Percentiles rank a stretch among this genome's conserved stretches.
phyloP scores from a whole-genome alignment of 2,797 vertebrate species.

The Gadopsis bispinosus region DNA sequence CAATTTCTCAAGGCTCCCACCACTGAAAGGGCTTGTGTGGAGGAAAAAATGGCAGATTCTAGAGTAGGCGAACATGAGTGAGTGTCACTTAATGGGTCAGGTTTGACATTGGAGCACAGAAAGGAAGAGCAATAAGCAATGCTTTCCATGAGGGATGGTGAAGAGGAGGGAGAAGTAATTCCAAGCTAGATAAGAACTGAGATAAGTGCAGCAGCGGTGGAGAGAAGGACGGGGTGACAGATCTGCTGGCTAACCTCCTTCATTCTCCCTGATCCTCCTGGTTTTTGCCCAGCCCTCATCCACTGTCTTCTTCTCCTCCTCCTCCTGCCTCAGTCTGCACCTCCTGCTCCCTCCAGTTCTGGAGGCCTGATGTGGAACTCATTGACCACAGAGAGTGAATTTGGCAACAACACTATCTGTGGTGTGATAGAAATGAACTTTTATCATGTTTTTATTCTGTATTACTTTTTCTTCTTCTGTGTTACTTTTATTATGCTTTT shows the following conservation, averaged over 20 bases:
- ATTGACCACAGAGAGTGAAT: constrained; percentile 87
- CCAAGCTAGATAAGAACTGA: constrained; percentile 38
- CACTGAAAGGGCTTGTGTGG: no score
- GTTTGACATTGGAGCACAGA: constrained; percentile 21
- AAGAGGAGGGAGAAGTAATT: constrained; percentile 30
- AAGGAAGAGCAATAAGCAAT: constrained; percentile 17
- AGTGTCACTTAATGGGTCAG: constrained; percentile 5
- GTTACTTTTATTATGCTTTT: no score
- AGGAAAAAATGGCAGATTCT: no score
- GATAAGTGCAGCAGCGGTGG: constrained; percentile 17
- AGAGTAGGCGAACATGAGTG: no score
- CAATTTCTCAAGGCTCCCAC: no score
- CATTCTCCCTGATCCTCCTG: constrained; percentile 87
- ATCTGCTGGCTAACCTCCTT: constrained; percentile 88
- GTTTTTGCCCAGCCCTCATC: constrained; percentile 87
- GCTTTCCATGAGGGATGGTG: constrained; percentile 17
- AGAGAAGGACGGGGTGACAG: constrained; percentile 28
- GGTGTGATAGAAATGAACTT: no score
- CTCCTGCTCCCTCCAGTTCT: constrained; percentile 62
- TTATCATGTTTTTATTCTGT: no score
- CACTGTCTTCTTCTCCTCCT: constrained; percentile 86
- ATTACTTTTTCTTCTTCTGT: no score
- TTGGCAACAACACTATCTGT: constrained; percentile 73
- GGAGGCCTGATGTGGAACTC: constrained; percentile 83
- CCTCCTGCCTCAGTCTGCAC: constrained; percentile 77